Base-by-base conservation (phyloP, 2,888 invertebrate species). In the Lepidochitona cinerea region DNA sequence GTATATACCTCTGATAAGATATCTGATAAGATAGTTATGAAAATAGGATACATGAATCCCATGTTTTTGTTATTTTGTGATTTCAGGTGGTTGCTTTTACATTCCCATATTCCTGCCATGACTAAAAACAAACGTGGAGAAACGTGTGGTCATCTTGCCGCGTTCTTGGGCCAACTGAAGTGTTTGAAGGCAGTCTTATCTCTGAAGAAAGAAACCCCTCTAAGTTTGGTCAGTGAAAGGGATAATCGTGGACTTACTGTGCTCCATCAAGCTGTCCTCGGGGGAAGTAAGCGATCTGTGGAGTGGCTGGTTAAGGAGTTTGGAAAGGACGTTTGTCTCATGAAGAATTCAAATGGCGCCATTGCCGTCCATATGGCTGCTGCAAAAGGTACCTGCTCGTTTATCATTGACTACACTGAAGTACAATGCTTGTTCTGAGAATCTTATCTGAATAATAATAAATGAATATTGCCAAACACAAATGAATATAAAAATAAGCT, bases 331-430 rank as follows among this genome's bases (percentile, higher is more conserved):
- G 59, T 82, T 33, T 74, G 75, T 52, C 70, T 76, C 41, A 70
- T 75, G 26, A 75, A 73, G 59, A 78, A 79, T 37, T 54, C 72
- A 23, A 72, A 75, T 32, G 82, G 79, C 0, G 74, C 79, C 14
- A 71, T 75, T 9, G 78, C 79, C 29, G 73, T 82, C 0, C 82
- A 82, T 64, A 74, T 81, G 14, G 77, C 80, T 12, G 77, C 82
- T 33, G 80, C 78, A 33, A 75, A 74, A 73, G 82, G 82, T 80
- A n/a, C n/a, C n/a, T n/a, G n/a, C n/a, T n/a, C n/a, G n/a, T n/a
- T n/a, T n/a, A n/a, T n/a, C n/a, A n/a, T n/a, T n/a, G n/a, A n/a
- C n/a, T n/a, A n/a, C n/a, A n/a, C n/a, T n/a, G n/a, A n/a, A n/a
- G n/a, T n/a, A n/a, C n/a, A n/a, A n/a, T n/a, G n/a, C n/a, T n/a